phyloP scores from a whole-genome alignment of 2,888 invertebrate species.

The Drosophila mulleri region DNA sequence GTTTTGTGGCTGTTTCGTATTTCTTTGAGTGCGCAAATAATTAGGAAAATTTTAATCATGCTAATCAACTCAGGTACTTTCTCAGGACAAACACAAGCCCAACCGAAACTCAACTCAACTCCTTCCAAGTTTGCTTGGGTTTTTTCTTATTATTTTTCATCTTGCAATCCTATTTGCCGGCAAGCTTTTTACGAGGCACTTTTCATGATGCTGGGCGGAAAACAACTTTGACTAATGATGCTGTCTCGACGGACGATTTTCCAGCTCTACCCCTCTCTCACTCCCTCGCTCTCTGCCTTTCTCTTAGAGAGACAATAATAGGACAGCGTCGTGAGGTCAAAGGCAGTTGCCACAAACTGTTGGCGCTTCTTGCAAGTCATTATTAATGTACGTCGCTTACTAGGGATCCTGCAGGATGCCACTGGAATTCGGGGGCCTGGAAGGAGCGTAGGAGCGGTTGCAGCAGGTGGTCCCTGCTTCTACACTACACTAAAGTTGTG shows the following conservation, averaged over 20 bases:
- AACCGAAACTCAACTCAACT: background rate
- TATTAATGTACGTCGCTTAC: constrained; percentile 66
- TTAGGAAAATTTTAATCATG: constrained; percentile 61
- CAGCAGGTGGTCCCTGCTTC: constrained; percentile 16
- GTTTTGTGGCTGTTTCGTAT: constrained; percentile 24
- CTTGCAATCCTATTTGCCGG: constrained; percentile 31
- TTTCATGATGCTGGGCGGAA: constrained; percentile 35
- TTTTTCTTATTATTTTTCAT: constrained; percentile 9
- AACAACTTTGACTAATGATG: constrained; percentile 68
- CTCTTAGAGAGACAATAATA: constrained; percentile 37
- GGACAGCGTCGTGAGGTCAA: constrained; percentile 40
- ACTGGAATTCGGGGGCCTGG: too few species aligned
- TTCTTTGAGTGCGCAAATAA: constrained; percentile 54
- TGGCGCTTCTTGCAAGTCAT: constrained; percentile 52
- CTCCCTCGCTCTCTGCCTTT: background rate
- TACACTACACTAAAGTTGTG: constrained; percentile 26
- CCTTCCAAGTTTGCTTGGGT: background rate
- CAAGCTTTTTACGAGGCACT: constrained; percentile 43
- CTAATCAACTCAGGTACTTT: constrained; percentile 55
- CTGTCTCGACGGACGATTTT: constrained; percentile 40
- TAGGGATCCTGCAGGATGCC: constrained; percentile 35
- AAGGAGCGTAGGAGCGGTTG: background rate
- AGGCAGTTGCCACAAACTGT: constrained; percentile 50
- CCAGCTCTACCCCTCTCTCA: constrained; percentile 1
- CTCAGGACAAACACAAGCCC: background rate